These are phyloP conservation scores for Mus spicilegus DNA, from an alignment of 2,113 vertebrate genomes.

Conservation along the genomic window DNA sequence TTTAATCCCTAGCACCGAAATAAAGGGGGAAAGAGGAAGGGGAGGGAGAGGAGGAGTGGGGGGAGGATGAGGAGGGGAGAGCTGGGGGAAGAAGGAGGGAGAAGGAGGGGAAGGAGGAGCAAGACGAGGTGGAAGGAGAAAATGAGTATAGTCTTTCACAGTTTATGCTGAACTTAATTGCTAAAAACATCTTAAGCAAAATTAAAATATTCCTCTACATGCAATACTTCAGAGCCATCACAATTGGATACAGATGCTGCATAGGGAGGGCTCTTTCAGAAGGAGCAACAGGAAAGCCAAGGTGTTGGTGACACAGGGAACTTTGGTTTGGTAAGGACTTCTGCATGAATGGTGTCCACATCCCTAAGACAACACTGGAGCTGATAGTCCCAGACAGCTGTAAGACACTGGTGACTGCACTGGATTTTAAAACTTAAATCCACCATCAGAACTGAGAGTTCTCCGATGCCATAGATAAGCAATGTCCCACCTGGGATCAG, in stretches of 20 bases:
- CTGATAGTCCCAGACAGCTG: neutral
- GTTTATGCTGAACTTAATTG: neutral
- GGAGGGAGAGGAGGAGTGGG: accelerated
- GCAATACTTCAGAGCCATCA: constrained; percentile 6
- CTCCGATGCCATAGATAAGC: neutral
- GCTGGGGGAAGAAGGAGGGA: no score
- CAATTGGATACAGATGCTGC: neutral
- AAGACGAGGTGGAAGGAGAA: neutral
- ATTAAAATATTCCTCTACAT: neutral
- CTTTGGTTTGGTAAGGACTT: neutral
- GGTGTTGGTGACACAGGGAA: neutral
- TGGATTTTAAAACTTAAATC: neutral
- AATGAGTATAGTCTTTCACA: neutral
- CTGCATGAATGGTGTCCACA: neutral
- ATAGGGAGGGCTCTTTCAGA: neutral
- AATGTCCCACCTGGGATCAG: neutral
- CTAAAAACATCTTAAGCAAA: neutral
- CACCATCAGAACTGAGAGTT: neutral
- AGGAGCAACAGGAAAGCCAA: neutral
- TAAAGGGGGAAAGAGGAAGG: neutral
- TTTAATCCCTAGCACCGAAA: neutral
- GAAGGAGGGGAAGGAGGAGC: no score
- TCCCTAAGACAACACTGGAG: neutral
- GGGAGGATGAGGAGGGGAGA: no score
- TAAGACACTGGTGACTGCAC: neutral